A percentile compares a stretch with the other conserved stretches of the same genome.
phyloP scores from a whole-genome alignment of 53 echinoderm and acorn worm genomes.

The Pentamera pediparva region DNA sequence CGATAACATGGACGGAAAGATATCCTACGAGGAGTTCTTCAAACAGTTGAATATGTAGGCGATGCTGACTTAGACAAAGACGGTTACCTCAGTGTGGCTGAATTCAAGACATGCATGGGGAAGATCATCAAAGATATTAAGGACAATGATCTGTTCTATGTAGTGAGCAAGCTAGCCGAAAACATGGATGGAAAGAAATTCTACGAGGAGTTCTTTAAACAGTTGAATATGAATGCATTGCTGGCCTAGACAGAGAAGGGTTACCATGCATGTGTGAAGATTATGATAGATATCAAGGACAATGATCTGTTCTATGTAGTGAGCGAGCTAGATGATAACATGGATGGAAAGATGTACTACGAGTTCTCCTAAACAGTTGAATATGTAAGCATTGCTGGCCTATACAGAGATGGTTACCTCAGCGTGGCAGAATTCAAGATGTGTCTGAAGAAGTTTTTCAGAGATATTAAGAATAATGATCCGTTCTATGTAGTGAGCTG shows the following conservation, averaged over 20 bases:
- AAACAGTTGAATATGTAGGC: slow-evolving; percentile 19
- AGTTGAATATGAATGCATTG: too few species aligned
- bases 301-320: slow-evolving; percentile 87
- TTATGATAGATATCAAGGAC: slow-evolving; percentile 55
- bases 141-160: slow-evolving; percentile 87
- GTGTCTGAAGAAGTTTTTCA: slow-evolving; percentile 41
- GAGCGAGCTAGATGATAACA: slow-evolving; percentile 71
- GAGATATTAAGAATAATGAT: slow-evolving; percentile 25
- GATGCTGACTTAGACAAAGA: background rate
- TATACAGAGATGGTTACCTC: background rate
- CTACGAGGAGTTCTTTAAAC: slow-evolving; percentile 75
- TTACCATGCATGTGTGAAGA: too few species aligned
- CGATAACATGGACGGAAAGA: slow-evolving; percentile 71
- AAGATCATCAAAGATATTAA: slow-evolving; percentile 37
- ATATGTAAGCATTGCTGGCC: background rate
- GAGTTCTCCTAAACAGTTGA: slow-evolving; percentile 53
- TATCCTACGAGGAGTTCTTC: slow-evolving; percentile 92
- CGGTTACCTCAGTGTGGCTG: background rate
- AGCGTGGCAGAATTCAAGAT: background rate
- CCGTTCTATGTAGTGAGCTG: too few species aligned
- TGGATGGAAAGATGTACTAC: slow-evolving; percentile 85
- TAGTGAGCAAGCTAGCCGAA: slow-evolving; percentile 72
- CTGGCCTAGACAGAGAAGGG: too few species aligned
- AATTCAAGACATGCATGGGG: slow-evolving; percentile 25
- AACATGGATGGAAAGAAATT: slow-evolving; percentile 82